Conservation (phyloP, 2,888 invertebrate genomes). For the Diplazon laetatorius region DNA sequence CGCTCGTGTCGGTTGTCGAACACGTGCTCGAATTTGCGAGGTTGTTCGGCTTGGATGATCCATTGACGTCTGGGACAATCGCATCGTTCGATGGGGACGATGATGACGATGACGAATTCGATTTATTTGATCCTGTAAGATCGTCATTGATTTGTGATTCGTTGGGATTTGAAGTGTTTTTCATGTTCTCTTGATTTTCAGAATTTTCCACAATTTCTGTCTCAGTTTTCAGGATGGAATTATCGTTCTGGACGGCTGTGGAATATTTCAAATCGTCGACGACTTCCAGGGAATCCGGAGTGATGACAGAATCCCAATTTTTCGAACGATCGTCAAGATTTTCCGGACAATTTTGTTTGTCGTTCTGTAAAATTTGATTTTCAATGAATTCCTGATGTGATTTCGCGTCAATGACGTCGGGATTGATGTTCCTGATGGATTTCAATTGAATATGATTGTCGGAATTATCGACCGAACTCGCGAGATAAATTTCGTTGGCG, state of each 20-base stretch:
- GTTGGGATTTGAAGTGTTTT: constrained; percentile 11
- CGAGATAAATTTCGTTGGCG: constrained; percentile 78
- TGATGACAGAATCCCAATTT: constrained; percentile 72
- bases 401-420: constrained; percentile 71
- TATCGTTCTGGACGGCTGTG: too few relatives aligned
- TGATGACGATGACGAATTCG: constrained; percentile 65
- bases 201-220: constrained; percentile 8
- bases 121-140: constrained; percentile 60
- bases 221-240: constrained; percentile 11
- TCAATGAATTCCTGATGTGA: neutral
- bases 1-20: constrained; percentile 71
- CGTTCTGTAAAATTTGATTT: too few relatives aligned
- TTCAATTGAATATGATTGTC: constrained; percentile 77
- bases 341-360: neutral
- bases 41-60: constrained; percentile 7
- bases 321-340: constrained; percentile 30
- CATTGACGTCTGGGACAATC: constrained; percentile 41
- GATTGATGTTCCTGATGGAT: constrained; percentile 77
- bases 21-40: constrained; percentile 54
- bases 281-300: constrained; percentile 78
- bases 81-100: constrained; percentile 8
- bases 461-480: constrained; percentile 76
- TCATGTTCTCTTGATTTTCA: constrained; percentile 6
- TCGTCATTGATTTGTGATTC: constrained; percentile 30
- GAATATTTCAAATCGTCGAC: constrained; percentile 35